Conservation (phyloP, 2,113 vertebrate genomes). For the Pelvicachromis taeniatus region DNA sequence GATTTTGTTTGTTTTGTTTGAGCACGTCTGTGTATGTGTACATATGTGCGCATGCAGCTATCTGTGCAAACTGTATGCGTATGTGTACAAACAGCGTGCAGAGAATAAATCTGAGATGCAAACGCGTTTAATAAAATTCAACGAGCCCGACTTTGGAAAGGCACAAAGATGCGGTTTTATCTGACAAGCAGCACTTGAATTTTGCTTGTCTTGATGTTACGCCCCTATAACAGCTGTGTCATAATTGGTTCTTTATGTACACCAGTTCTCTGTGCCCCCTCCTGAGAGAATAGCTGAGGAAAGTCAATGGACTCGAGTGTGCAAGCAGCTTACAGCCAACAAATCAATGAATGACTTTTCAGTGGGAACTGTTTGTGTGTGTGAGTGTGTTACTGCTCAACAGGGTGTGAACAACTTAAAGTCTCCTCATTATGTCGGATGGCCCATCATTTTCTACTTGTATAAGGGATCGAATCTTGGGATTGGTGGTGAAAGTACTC, state of each 20-base stretch:
- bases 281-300: neutral
- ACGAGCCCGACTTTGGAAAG: neutral
- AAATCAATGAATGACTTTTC: conserved; percentile 15
- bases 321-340: neutral
- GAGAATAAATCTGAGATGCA: neutral
- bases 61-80: neutral
- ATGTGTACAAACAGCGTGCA: neutral
- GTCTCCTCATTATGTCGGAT: neutral
- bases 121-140: neutral
- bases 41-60: neutral
- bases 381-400: neutral
- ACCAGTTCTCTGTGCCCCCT: neutral
- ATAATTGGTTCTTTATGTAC: neutral
- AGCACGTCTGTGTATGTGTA: neutral
- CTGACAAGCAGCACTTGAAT: neutral
- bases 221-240: neutral
- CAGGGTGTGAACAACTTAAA: neutral
- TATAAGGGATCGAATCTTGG: neutral
- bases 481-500: neutral
- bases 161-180: neutral
- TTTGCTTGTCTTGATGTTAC: neutral
- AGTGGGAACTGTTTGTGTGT: neutral
- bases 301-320: conserved; percentile 19
- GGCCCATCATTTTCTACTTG: neutral
- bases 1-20: neutral